Evolutionary conservation across 2,797 vertebrate genomes (phyloP), one percentile per base, ranked within the genome.

Genomic region (Crypturellus tataupa): DNA sequence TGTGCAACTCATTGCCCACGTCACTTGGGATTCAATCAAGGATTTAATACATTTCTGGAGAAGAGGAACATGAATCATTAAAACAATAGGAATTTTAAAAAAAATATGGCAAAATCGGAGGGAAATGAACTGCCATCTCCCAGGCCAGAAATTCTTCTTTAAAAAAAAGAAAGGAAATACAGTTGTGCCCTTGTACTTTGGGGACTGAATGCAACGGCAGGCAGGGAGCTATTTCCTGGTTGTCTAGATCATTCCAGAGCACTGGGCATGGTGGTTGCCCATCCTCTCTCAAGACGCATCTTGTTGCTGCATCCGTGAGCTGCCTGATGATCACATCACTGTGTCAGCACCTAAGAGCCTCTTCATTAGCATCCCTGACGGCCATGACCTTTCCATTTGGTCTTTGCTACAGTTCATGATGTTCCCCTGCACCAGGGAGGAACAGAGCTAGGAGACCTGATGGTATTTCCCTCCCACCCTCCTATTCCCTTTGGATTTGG

Each of bases 301-400:
- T 58, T 65, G 89, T 63, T 85, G 94, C 82, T 73, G 33, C 15
- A 51, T 24, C 72, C 72, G 49, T 17, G 88, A 81, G 83, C 93
- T 73, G 63, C 69, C 33, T 85, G 79, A 78, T 76, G 82, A 71
- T 93, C n/a, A 58, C 11, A 0, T 6, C 31, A 69, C 85, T 5
- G 0, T 27, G 29, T 29, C 49, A 65, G 65, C 55, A 90, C 94
- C 89, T 44, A 91, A 25, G 90, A 78, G 88, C 46, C 70, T 68
- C 93, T 86, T 84, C 69, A 60, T 59, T 84, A 46, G 83, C 86
- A 84, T 49, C 51, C 8, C 15, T 95, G 88, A 93, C 88, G 93
- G 73, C 80, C 63, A 2, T 81, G 95, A 94, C 94, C 96, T 96
- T 96, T 96, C 85, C 0, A 12, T 84, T 91, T 83, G 25, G 78